Percentiles rank a stretch among this genome's conserved stretches.
phyloP scores from a whole-genome alignment of 2,888 invertebrate genomes.

The Sminthurinus aureus region DNA sequence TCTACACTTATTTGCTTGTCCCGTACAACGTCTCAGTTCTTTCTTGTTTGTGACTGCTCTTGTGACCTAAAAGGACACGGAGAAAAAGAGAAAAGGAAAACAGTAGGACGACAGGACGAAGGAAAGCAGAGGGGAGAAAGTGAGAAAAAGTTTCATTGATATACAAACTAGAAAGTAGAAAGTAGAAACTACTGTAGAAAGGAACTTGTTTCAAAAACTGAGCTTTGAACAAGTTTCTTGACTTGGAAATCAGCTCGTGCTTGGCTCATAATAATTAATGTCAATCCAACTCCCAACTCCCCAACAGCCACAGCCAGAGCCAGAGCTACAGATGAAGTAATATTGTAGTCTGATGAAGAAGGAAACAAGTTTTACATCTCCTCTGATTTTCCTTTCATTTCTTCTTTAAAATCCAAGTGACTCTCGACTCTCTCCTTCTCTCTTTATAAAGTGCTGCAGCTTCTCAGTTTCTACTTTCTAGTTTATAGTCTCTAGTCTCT shows the following conservation, averaged over 20 bases:
- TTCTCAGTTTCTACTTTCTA: not conserved
- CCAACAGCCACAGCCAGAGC: not conserved
- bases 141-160: not conserved
- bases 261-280: not conserved
- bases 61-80: conserved; percentile 3
- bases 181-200: not conserved
- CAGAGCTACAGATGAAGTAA: too few relatives aligned
- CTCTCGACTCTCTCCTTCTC: not conserved
- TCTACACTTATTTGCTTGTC: too few relatives aligned
- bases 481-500: not conserved
- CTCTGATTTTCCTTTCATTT: not conserved
- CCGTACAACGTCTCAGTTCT: too few relatives aligned
- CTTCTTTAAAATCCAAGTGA: not conserved
- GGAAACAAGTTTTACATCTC: too few relatives aligned
- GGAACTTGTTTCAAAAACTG: not conserved
- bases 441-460: not conserved
- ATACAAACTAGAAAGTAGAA: not conserved
- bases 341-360: too few relatives aligned
- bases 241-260: not conserved
- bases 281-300: not conserved
- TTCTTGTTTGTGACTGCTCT: not conserved
- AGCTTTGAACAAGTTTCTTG: not conserved
- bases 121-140: not conserved
- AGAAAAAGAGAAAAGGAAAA: not conserved
- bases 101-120: not conserved